Evolutionary conservation across 64 coral and sea anemone species (phyloP), one percentile per base, ranked within the genome.

Genomic region (Dendrophyllia cribrosa): DNA sequence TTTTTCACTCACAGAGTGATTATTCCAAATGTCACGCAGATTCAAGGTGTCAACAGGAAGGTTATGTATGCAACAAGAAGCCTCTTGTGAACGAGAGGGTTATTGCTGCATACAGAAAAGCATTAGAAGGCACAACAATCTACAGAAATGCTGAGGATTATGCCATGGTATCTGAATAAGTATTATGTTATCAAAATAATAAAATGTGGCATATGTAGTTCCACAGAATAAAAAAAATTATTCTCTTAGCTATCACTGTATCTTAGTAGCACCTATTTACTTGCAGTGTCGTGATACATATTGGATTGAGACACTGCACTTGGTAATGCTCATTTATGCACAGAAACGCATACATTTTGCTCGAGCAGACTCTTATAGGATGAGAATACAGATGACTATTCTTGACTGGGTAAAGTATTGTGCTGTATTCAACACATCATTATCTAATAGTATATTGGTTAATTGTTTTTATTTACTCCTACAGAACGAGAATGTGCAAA

Each of bases 71-170:
- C 60, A 85, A 59, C 67, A 66, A 85, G 53, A 85, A 68, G 20
- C 58, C 59, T 25, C 82, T 66, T 43, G n/a, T 50, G 17, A 85
- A 49, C 9, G 82, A 85, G 7, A 85, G 59, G 67, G 82, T 25
- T 48, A 85, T 85, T 45, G 34, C 82, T 44, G 82, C 59, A 62
- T 85, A 85, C 67, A 64, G 60, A 10, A 85, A 85, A 85, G 82
- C 60, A 22, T 44, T 66, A 43, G 82, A 85, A 46, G 60, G 26
- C 26, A 85, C 82, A 16, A 85, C 17, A 43, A 67, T 85, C 67
- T 85, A 85, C 50, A 45, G 34, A 62, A 44, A 66, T 85, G 59
- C 82, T 85, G 67, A 56, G 44, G 61, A 85, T 85, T 85, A 85
- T 85, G 59, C 82, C 26, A 13, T 23, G 51, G 52, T 59, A 43